phyloP scores from a whole-genome alignment of 2,888 invertebrate genomes.

The Metalampra italica region DNA sequence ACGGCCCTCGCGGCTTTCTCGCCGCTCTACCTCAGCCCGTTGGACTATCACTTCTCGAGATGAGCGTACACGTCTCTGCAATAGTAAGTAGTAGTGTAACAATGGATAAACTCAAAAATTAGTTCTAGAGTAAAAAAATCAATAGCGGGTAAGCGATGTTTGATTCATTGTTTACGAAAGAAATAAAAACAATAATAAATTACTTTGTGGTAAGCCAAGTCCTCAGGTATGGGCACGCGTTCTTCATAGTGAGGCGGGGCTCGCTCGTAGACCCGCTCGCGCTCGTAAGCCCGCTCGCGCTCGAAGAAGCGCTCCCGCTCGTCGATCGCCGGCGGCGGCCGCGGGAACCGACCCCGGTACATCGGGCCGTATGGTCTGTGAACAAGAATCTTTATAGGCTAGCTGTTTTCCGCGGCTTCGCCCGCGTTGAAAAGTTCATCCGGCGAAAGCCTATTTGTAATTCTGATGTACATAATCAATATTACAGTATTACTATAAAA shows the following conservation, averaged over 20 bases:
- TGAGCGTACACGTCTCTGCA: conserved; percentile 77
- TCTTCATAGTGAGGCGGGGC: conserved; percentile 57
- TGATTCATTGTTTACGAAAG: too few relatives aligned
- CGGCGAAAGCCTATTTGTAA: too few relatives aligned
- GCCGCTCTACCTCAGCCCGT: conserved; percentile 74
- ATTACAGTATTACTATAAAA: too few relatives aligned
- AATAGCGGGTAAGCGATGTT: too few relatives aligned
- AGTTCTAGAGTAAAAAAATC: too few relatives aligned
- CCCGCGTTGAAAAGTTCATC: too few relatives aligned
- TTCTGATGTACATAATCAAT: too few relatives aligned
- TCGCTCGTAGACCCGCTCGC: conserved; percentile 55
- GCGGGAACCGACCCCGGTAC: conserved; percentile 60
- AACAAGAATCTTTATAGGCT: too few relatives aligned
- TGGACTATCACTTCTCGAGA: conserved; percentile 84
- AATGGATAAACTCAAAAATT: too few relatives aligned
- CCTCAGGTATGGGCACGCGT: conserved; percentile 44
- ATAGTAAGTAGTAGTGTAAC: neutral
- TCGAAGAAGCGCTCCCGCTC: conserved; percentile 63
- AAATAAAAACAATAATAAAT: neutral
- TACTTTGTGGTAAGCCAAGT: conserved; percentile 61
- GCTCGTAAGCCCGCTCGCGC: conserved; percentile 54
- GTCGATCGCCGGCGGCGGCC: conserved; percentile 38
- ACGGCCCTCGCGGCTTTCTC: conserved; percentile 27
- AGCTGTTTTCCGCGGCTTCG: too few relatives aligned
- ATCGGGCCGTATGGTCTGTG: conserved; percentile 48